Percentiles rank a stretch among this genome's conserved stretches.
Evolutionary conservation across 2,797 vertebrate species (phyloP).

Genomic region (Chelon labrosus): DNA sequence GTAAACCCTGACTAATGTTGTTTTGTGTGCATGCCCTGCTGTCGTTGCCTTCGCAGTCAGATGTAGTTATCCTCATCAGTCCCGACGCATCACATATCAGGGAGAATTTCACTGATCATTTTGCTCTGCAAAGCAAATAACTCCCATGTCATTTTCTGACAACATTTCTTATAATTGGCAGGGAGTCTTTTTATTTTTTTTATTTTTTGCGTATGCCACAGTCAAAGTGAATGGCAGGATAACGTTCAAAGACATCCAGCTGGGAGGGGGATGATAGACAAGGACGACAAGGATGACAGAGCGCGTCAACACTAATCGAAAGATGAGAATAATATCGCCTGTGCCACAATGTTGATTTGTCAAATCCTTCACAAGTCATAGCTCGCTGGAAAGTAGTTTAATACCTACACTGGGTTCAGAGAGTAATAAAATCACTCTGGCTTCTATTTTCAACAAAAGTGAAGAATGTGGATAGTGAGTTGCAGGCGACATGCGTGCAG

Average conservation of each 20-base stretch:
- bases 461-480: not conserved
- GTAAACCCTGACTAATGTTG: slow-evolving; percentile 24
- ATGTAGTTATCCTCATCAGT: slow-evolving; percentile 29
- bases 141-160: slow-evolving; percentile 16
- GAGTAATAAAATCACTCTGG: slow-evolving; percentile 2
- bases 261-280: slow-evolving; percentile 47
- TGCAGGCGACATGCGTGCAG: not conserved
- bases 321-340: slow-evolving; percentile 39
- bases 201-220: slow-evolving; percentile 27
- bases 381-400: slow-evolving; percentile 25
- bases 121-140: slow-evolving; percentile 32
- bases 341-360: slow-evolving; percentile 34
- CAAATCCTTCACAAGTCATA: slow-evolving; percentile 34
- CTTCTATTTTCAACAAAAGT: not conserved
- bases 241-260: slow-evolving; percentile 46
- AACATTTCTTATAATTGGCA: slow-evolving; percentile 47
- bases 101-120: slow-evolving; percentile 28
- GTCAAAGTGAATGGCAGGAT: slow-evolving; percentile 51
- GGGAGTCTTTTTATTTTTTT: not conserved
- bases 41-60: not conserved
- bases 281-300: slow-evolving; percentile 43
- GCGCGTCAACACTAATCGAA: slow-evolving; percentile 31
- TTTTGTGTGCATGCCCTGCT: not conserved
- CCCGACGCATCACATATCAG: slow-evolving; percentile 6
- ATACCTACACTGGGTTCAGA: slow-evolving; percentile 1